Conservation (phyloP, 2,888 invertebrate genomes). For the Halictus ligatus region DNA sequence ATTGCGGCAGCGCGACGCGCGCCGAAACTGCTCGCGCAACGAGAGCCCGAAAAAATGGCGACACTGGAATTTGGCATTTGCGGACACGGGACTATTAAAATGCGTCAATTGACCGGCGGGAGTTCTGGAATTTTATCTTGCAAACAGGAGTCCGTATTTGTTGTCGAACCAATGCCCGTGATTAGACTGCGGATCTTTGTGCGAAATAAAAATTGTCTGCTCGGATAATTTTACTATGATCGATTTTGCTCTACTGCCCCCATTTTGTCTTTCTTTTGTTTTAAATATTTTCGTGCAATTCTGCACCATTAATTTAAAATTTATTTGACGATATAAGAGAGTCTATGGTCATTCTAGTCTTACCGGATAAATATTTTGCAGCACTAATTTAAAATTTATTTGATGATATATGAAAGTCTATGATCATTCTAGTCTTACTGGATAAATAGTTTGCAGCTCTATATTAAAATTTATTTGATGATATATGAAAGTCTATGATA, state of each 20-base stretch:
- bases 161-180: background rate
- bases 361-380: no score
- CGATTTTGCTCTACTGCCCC: no score
- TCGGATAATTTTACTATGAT: no score
- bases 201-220: background rate
- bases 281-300: background rate
- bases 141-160: background rate
- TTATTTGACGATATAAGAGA: background rate
- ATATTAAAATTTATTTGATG: background rate
- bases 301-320: background rate
- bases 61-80: background rate
- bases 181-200: background rate
- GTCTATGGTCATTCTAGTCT: background rate
- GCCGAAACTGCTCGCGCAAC: conserved; percentile 34
- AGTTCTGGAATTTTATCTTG: background rate
- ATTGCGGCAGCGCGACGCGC: conserved; percentile 54
- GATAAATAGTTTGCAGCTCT: no score
- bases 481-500: background rate
- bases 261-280: no score
- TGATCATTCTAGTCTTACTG: no score
- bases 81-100: no score
- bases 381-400: no score
- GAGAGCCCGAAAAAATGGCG: conserved; percentile 3
- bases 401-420: no score
- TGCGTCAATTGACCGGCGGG: background rate